A percentile compares a stretch with the other conserved stretches of the same genome.
phyloP scores from a whole-genome alignment of 2,113 vertebrate species.

The Ploceus nigricollis region DNA sequence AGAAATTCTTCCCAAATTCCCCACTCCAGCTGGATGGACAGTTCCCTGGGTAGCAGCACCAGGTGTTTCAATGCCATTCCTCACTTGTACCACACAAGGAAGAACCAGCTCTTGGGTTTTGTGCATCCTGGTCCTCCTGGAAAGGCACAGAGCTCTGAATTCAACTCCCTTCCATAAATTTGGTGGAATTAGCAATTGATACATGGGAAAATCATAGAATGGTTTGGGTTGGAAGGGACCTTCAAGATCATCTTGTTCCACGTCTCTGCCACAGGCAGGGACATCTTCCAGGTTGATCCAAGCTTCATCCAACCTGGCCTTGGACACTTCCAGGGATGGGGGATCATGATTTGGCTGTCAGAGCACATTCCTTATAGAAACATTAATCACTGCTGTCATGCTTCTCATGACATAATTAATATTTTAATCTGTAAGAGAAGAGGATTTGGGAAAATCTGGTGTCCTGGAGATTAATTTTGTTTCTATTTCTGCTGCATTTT shows the following conservation, averaged over 20 bases:
- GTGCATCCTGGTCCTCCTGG: neutral
- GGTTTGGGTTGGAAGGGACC: neutral
- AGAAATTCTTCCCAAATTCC: neutral
- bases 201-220: neutral
- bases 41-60: neutral
- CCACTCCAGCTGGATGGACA: neutral
- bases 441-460: neutral
- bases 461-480: fast-evolving
- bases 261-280: fast-evolving
- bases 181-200: neutral
- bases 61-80: neutral
- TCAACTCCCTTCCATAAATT: neutral
- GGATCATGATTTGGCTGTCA: neutral
- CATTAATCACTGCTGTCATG: neutral
- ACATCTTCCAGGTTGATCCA: neutral
- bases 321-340: neutral
- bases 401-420: neutral
- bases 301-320: neutral
- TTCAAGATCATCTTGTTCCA: neutral
- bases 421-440: neutral
- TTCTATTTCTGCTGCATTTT: neutral
- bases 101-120: fast-evolving
- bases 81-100: neutral
- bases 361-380: neutral
- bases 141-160: neutral